These are phyloP conservation scores for Himalopsyche tibetana DNA, from an alignment of 2,888 invertebrate genomes.

Conservation along the genomic window DNA sequence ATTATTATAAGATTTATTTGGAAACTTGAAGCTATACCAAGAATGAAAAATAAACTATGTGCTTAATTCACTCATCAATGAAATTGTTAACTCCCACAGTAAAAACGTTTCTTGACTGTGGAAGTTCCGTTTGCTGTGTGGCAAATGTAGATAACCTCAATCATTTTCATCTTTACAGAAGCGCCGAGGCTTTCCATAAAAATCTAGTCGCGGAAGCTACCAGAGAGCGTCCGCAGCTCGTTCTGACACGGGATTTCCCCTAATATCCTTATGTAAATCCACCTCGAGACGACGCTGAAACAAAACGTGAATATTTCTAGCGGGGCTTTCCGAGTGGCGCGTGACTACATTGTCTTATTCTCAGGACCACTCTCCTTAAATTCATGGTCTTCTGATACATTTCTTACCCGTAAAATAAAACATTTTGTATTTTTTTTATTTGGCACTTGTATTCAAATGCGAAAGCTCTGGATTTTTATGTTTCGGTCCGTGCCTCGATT, in stretches of 20 bases:
- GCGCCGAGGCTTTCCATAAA: constrained; percentile 38
- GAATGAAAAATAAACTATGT: too few relatives aligned
- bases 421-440: too few relatives aligned
- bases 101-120: background rate
- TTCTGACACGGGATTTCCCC: constrained; percentile 50
- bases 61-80: too few relatives aligned
- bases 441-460: background rate
- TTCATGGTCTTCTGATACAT: background rate
- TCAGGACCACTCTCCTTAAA: background rate
- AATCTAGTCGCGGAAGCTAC: constrained; percentile 29
- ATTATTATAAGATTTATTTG: too few relatives aligned
- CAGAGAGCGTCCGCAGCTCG: constrained; percentile 35
- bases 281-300: constrained; percentile 51
- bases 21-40: too few relatives aligned
- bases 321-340: background rate
- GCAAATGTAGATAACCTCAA: background rate
- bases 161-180: constrained; percentile 26
- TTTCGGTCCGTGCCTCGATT: too few relatives aligned
- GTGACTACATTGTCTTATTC: constrained; percentile 17
- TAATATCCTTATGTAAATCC: constrained; percentile 58
- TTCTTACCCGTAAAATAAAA: too few relatives aligned
- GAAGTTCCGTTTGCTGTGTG: background rate
- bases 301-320: constrained; percentile 53
- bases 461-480: background rate
- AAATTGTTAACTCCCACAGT: too few relatives aligned